Conservation (phyloP, 2,113 vertebrate genomes). For the Odontesthes bonariensis region DNA sequence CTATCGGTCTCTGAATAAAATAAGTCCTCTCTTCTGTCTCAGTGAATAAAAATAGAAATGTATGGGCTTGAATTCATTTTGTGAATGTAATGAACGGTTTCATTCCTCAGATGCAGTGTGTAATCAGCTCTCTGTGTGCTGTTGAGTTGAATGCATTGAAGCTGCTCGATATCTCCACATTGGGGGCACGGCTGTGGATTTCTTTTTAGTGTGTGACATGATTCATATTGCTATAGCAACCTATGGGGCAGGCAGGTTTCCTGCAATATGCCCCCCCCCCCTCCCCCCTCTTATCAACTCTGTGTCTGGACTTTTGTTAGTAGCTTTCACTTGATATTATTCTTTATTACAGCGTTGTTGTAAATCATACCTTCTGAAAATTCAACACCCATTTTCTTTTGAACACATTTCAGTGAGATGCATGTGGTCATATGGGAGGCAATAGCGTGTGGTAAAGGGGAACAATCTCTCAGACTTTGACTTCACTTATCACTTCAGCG, state of each 20-base stretch:
- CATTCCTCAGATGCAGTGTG: not conserved
- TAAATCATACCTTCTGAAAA: not conserved
- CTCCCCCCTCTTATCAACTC: not conserved
- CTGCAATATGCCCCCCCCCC: not conserved
- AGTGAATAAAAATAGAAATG: not conserved
- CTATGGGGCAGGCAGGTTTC: not conserved
- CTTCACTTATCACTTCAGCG: conserved; percentile 40
- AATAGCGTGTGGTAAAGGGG: not conserved
- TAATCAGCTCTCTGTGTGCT: not conserved
- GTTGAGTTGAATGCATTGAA: not conserved
- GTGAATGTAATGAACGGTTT: too few relatives aligned
- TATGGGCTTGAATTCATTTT: not conserved
- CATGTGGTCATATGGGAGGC: not conserved
- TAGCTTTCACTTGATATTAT: not conserved
- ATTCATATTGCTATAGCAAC: conserved; percentile 34
- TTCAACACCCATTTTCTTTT: not conserved
- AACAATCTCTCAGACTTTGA: conserved; percentile 24
- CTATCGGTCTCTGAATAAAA: not conserved
- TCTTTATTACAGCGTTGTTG: not conserved
- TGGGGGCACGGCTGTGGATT: conserved; percentile 10
- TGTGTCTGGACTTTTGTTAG: not conserved
- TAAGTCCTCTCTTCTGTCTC: not conserved
- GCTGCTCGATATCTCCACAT: not conserved
- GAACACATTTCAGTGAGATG: too few relatives aligned
- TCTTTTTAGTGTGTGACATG: conserved; percentile 6